Evolutionary conservation across 2,797 vertebrate genomes (phyloP).

Genomic region (Anabas testudineus): DNA sequence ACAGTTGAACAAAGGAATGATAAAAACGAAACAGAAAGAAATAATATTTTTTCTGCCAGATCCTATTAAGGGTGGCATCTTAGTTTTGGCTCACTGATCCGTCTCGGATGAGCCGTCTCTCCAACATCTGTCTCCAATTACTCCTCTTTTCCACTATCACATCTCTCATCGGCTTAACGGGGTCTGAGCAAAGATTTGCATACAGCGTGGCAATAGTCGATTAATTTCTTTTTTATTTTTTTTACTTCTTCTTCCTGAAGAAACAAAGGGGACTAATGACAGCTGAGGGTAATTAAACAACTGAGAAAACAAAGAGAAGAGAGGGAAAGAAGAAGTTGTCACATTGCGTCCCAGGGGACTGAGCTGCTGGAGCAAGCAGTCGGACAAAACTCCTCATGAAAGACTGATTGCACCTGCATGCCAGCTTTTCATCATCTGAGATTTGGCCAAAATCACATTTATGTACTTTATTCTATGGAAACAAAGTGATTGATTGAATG

Average conservation of each 20-base stretch:
- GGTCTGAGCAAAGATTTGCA: slow-evolving; percentile 83
- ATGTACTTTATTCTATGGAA: slow-evolving; percentile 31
- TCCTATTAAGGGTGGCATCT: slow-evolving; percentile 83
- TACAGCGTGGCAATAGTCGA: slow-evolving; percentile 81
- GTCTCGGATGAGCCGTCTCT: slow-evolving; percentile 80
- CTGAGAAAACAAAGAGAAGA: slow-evolving; percentile 73
- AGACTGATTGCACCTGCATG: slow-evolving; percentile 65
- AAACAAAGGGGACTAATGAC: slow-evolving; percentile 82
- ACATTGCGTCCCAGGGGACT: slow-evolving; percentile 63
- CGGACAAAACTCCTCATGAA: slow-evolving; percentile 60
- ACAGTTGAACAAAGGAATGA: slow-evolving; percentile 66
- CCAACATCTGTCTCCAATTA: slow-evolving; percentile 88
- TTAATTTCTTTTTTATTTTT: slow-evolving; percentile 77
- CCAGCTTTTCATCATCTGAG: slow-evolving; percentile 56
- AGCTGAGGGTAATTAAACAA: slow-evolving; percentile 86
- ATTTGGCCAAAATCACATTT: slow-evolving; percentile 33
- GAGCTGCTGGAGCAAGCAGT: slow-evolving; percentile 61
- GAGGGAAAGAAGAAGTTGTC: slow-evolving; percentile 80
- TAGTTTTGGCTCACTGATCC: slow-evolving; percentile 86
- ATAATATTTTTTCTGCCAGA: slow-evolving; percentile 75
- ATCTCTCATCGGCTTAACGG: slow-evolving; percentile 82
- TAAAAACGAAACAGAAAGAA: slow-evolving; percentile 65
- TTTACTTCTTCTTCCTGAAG: slow-evolving; percentile 60
- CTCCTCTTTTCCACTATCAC: slow-evolving; percentile 77
- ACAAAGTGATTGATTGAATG: slow-evolving; percentile 16